Evolutionary conservation across 2,888 invertebrate species (phyloP).

Genomic region (Cryptus viduatorius): DNA sequence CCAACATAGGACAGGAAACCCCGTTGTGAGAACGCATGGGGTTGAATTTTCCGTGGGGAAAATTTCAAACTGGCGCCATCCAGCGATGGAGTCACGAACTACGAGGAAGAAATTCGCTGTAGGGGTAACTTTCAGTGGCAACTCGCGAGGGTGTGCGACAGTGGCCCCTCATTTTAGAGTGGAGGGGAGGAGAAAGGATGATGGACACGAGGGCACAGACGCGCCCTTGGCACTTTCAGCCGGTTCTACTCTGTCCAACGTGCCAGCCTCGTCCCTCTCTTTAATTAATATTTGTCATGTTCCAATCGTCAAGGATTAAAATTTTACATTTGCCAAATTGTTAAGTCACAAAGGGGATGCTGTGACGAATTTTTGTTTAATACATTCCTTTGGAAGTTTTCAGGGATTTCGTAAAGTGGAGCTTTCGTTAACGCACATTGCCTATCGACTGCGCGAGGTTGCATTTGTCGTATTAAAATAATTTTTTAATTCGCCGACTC

Average conservation of each 20-base stretch:
- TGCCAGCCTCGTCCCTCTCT: constrained; percentile 23
- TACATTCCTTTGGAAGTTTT: background rate
- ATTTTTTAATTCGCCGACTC: background rate
- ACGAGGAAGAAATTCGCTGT: constrained; percentile 54
- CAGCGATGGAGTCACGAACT: constrained; percentile 72
- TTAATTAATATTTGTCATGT: background rate
- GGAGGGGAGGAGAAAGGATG: constrained; percentile 8
- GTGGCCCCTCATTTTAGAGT: background rate
- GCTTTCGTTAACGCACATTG: background rate
- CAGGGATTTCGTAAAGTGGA: background rate
- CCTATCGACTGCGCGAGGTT: background rate
- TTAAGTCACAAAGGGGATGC: background rate
- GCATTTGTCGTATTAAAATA: background rate
- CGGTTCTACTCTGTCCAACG: constrained; percentile 74
- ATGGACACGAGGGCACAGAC: background rate
- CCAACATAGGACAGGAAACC: constrained; percentile 74
- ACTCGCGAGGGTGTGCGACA: constrained; percentile 20
- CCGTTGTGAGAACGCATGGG: constrained; percentile 13
- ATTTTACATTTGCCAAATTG: background rate
- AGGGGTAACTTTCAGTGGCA: constrained; percentile 64
- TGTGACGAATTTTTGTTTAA: background rate
- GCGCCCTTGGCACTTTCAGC: constrained; percentile 67
- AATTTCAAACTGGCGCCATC: constrained; percentile 79
- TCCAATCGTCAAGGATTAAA: constrained; percentile 5
- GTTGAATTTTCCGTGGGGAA: constrained; percentile 67